These are phyloP conservation scores for Syrphus vitripennis DNA, from an alignment of 2,888 invertebrate species.

Conservation along the genomic window DNA sequence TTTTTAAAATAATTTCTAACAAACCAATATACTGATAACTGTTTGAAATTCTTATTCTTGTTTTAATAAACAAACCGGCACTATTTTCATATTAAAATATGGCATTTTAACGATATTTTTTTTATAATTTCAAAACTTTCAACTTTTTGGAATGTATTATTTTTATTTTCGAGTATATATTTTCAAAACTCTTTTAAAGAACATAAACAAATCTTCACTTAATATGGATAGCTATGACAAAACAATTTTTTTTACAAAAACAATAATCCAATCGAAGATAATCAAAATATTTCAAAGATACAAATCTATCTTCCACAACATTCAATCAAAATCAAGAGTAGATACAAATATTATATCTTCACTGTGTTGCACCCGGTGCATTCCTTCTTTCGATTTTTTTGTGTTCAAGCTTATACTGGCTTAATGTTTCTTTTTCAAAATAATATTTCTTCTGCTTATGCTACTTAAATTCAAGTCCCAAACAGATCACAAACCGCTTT, in stretches of 20 bases:
- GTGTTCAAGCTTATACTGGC: conserved; percentile 1
- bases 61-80: background rate
- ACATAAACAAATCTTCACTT: too few relatives aligned
- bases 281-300: background rate
- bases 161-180: background rate
- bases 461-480: background rate
- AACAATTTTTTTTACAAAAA: too few relatives aligned
- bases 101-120: background rate
- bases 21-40: background rate
- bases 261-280: background rate
- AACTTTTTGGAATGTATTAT: background rate
- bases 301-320: conserved; percentile 7
- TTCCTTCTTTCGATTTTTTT: background rate
- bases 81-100: background rate
- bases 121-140: background rate
- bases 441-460: background rate
- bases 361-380: background rate
- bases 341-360: background rate
- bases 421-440: background rate
- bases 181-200: background rate
- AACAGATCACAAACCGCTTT: conserved; percentile 45
- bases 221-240: too few relatives aligned
- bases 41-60: background rate
- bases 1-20: background rate
- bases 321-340: background rate